Evolutionary conservation across 2,113 vertebrate genomes (phyloP), one percentile per base, ranked within the genome.

Genomic region (Eonycteris spelaea): DNA sequence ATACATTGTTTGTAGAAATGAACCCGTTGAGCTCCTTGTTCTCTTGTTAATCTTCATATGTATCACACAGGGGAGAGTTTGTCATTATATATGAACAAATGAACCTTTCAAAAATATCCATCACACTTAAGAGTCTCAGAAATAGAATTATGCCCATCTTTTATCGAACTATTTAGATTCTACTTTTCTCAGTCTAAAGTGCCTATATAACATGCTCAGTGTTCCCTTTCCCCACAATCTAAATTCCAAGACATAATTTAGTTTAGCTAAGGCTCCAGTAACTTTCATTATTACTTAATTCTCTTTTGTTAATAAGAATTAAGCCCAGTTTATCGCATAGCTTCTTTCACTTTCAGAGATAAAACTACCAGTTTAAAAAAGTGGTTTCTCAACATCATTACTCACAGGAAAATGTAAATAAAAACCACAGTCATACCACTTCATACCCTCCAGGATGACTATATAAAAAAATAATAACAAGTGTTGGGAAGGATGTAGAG

Each of bases 281-380:
- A 24, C 45, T 78, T 86, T 94, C 33, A 67, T 74, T 48, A 67
- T 26, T 51, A 85, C 48, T 86, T 53, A 82, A 97, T 94, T 90
- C 67, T 91, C 43, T 71, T 77, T 79, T 48, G 11, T 86, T 65
- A 38, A 79, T 63, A 82, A 83, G 61, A 92, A 90, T 83, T 59
- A 92, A 96, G 45, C 57, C 79, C 33, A 45, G 75, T 80, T 96
- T 86, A 40, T 85, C 28, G 71, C 48, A 65, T 45, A 45, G 19
- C 45, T 94, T 71, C n/a, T 77, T 94, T 74, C 13, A 83, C 68
- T 86, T 71, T 92, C 40, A 86, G 45, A 86, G 73, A 86, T 63
- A 85, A 96, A 82, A 67, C 33, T 40, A 30, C 48, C 43, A 86
- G 22, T 38, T 85, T 73, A 45, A 78, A 95, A 70, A 91, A 84